A percentile compares a stretch with the other conserved stretches of the same genome.
These are phyloP conservation scores for Melinaea menophilus DNA, from an alignment of 2,888 invertebrate species.

Conservation along the genomic window DNA sequence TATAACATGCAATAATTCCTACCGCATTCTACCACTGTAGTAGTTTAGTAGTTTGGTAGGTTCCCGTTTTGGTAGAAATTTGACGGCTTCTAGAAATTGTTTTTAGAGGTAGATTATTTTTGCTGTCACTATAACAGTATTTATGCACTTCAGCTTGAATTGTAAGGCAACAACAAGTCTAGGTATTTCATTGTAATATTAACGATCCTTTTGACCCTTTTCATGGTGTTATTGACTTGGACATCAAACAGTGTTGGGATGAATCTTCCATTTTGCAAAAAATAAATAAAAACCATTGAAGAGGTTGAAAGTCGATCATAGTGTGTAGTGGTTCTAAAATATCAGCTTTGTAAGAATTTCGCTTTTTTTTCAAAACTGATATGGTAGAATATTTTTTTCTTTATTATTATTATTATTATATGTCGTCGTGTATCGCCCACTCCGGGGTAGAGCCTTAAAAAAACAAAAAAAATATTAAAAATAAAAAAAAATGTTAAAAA, in stretches of 20 bases:
- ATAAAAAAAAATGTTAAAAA: conserved; percentile 35
- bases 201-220: no score
- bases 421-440: conserved; percentile 71
- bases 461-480: conserved; percentile 43
- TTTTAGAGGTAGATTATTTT: conserved; percentile 18
- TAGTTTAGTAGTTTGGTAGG: conserved; percentile 38
- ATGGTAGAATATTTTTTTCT: conserved; percentile 48
- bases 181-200: no score
- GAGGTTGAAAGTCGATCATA: conserved; percentile 40
- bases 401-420: conserved; percentile 49
- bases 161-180: conserved; percentile 45
- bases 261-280: neutral
- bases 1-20: conserved; percentile 65
- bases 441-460: conserved; percentile 63
- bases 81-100: conserved; percentile 30
- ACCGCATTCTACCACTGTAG: conserved; percentile 19
- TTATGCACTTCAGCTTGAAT: no score
- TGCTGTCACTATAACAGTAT: no score
- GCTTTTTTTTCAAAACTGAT: conserved; percentile 49
- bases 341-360: conserved; percentile 55
- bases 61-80: conserved; percentile 31
- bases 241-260: conserved; percentile 1
- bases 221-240: neutral
- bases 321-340: conserved; percentile 48
- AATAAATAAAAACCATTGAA: conserved; percentile 11